phyloP scores from a whole-genome alignment of 2,888 invertebrate genomes.

The Lamproptera curius region DNA sequence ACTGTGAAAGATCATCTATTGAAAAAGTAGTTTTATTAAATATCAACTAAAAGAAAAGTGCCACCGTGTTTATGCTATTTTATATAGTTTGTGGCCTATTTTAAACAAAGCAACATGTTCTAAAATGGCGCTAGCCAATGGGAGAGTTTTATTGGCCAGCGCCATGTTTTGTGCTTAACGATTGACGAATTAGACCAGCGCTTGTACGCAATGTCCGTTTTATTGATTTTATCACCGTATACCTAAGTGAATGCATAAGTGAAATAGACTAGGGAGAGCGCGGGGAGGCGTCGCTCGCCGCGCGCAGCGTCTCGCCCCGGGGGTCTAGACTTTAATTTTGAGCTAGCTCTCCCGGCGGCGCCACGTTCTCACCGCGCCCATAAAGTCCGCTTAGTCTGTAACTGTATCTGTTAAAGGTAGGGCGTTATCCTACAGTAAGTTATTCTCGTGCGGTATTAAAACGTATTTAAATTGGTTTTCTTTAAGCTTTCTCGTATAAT shows the following conservation, averaged over 20 bases:
- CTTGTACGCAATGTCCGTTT: slow-evolving; percentile 5
- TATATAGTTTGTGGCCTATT: too few relatives aligned
- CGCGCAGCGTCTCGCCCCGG: slow-evolving; percentile 9
- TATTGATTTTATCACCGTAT: slow-evolving; percentile 15
- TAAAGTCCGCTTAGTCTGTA: background rate
- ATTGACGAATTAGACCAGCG: background rate
- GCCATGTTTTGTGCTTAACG: background rate
- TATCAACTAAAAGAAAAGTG: too few relatives aligned
- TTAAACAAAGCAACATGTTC: too few relatives aligned
- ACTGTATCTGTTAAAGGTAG: too few relatives aligned
- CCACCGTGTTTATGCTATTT: too few relatives aligned
- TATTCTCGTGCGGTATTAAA: too few relatives aligned
- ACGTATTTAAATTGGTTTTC: too few relatives aligned
- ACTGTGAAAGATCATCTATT: too few relatives aligned
- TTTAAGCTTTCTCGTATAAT: too few relatives aligned
- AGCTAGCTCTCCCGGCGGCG: background rate
- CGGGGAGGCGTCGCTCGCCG: slow-evolving; percentile 1
- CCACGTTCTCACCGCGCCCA: background rate
- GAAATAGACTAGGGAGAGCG: background rate
- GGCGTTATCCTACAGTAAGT: too few relatives aligned
- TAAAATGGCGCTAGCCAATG: background rate
- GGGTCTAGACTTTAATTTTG: slow-evolving; percentile 15
- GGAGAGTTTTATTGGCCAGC: too few relatives aligned
- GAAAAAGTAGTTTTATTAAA: too few relatives aligned
- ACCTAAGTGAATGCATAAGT: slow-evolving; percentile 4